These are phyloP conservation scores for Sericinus montela DNA, from an alignment of 2,888 invertebrate species.

Conservation along the genomic window DNA sequence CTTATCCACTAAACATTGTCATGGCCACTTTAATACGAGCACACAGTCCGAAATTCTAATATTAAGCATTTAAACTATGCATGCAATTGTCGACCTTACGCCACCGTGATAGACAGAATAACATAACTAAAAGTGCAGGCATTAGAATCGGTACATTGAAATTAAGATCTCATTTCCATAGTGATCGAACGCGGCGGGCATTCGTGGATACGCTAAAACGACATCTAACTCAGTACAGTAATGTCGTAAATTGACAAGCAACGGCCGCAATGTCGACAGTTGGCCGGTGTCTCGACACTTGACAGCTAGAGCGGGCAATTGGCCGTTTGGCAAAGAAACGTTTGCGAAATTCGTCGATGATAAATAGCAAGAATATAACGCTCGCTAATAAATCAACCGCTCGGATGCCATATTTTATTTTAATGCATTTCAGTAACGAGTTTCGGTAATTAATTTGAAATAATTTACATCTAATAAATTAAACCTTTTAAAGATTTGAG, in stretches of 20 bases:
- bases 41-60: neutral
- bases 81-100: neutral
- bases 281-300: neutral
- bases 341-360: neutral
- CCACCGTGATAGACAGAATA: neutral
- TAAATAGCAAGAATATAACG: neutral
- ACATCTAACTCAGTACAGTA: neutral
- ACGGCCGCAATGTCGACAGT: neutral
- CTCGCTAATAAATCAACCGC: neutral
- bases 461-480: neutral
- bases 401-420: neutral
- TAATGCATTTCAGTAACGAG: neutral
- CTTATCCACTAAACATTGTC: neutral
- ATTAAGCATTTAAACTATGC: neutral
- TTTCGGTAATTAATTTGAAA: neutral
- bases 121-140: neutral
- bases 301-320: slow-evolving; percentile 1
- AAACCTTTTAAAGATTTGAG: no score
- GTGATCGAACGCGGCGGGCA: neutral
- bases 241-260: neutral
- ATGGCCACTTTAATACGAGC: neutral
- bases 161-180: neutral
- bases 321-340: neutral
- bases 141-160: neutral
- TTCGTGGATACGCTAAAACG: neutral